Percentiles rank a stretch among this genome's conserved stretches.
These are phyloP conservation scores for Mugil cephalus DNA, from an alignment of 2,113 vertebrate species.

Conservation along the genomic window DNA sequence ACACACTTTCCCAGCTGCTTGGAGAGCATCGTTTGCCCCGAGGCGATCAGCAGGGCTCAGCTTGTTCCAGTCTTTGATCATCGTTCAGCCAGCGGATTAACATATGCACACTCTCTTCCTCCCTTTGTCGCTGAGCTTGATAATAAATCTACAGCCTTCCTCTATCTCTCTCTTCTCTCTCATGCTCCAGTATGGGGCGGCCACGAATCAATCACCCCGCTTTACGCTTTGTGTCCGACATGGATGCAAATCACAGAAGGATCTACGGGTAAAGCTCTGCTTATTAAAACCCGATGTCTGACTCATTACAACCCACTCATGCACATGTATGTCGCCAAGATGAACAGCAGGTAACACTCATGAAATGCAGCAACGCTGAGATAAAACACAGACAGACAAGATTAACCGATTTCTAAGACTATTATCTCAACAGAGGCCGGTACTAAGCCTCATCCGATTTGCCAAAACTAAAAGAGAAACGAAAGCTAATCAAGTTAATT, in stretches of 20 bases:
- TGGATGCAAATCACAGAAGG: conserved; percentile 81
- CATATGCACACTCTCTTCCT: conserved; percentile 86
- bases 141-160: conserved; percentile 80
- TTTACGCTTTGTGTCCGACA: conserved; percentile 77
- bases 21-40: conserved; percentile 83
- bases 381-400: conserved; percentile 62
- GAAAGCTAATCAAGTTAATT: conserved; percentile 71
- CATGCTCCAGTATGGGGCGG: conserved; percentile 67
- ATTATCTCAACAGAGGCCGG: conserved; percentile 67
- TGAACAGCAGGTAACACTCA: conserved; percentile 70
- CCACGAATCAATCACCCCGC: conserved; percentile 80
- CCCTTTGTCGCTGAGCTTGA: conserved; percentile 83
- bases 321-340: conserved; percentile 68
- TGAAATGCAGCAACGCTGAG: conserved; percentile 64
- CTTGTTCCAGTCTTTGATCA: conserved; percentile 90
- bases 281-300: conserved; percentile 78
- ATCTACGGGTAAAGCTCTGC: conserved; percentile 77
- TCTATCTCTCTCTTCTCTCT: conserved; percentile 43
- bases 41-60: conserved; percentile 89
- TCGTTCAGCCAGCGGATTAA: conserved; percentile 86
- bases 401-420: conserved; percentile 68
- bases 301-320: conserved; percentile 70
- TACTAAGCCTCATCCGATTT: conserved; percentile 63
- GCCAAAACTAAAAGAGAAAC: conserved; percentile 67
- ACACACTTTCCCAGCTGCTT: conserved; percentile 79